A percentile compares a stretch with the other conserved stretches of the same genome.
Conservation (phyloP, 1,140 invertebrate genomes). For the Anthonomus grandis region DNA sequence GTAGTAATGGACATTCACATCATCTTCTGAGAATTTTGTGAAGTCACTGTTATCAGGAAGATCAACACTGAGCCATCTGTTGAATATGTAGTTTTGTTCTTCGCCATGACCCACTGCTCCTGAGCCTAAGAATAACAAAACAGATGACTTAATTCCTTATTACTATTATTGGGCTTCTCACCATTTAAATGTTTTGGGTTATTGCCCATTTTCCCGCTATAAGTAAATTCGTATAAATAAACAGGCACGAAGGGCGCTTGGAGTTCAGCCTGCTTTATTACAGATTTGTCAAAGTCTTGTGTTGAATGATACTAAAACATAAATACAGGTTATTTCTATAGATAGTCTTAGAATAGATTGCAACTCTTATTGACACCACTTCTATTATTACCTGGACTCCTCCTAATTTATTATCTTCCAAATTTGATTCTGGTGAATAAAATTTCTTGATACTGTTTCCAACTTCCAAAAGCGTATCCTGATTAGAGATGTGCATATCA, state of each 20-base stretch:
- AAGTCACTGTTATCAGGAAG: conserved; percentile 16
- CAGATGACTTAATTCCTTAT: neutral
- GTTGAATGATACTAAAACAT: conserved; percentile 21
- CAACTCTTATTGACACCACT: neutral
- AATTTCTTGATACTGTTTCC: conserved; percentile 20
- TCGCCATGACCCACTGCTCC: conserved; percentile 16
- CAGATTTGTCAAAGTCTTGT: conserved; percentile 23
- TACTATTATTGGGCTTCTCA: neutral
- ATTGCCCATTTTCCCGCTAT: conserved; percentile 17
- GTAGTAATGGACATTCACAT: conserved; percentile 12
- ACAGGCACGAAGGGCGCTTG: conserved; percentile 17
- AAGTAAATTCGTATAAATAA: conserved; percentile 19
- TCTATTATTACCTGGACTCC: conserved; percentile 7
- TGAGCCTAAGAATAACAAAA: conserved; percentile 12
- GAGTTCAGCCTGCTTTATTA: conserved; percentile 17
- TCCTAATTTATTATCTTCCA: conserved; percentile 14
- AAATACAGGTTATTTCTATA: neutral
- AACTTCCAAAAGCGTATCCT: conserved; percentile 1
- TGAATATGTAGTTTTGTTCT: conserved; percentile 22
- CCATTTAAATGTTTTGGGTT: conserved; percentile 12
- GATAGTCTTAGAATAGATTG: neutral
- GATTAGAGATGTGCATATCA: conserved; percentile 19
- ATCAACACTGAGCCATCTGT: conserved; percentile 18
- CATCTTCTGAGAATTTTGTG: conserved; percentile 10
- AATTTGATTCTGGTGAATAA: conserved; percentile 16